Conservation (phyloP, 2,113 vertebrate species). For the Phalacrocorax pelagicus region DNA sequence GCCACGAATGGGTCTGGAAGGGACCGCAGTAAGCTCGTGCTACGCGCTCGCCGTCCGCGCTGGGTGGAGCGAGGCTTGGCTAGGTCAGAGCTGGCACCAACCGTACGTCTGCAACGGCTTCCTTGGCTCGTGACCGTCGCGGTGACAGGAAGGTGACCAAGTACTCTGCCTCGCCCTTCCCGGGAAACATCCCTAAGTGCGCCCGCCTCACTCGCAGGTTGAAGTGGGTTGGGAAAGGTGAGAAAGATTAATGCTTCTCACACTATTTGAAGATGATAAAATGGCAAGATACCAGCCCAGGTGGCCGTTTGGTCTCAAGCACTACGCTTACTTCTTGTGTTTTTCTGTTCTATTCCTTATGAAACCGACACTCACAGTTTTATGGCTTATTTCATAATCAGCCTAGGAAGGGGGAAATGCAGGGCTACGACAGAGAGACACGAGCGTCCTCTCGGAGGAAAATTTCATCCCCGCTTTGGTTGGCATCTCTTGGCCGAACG, state of each 20-base stretch:
- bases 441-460: accelerated
- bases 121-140: accelerated
- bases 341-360: neutral
- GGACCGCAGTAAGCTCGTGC: accelerated
- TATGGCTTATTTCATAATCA: neutral
- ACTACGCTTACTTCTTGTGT: accelerated
- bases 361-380: neutral
- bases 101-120: accelerated
- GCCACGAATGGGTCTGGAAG: neutral
- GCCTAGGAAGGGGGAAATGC: too few relatives aligned
- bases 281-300: neutral
- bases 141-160: accelerated
- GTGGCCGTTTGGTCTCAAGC: accelerated
- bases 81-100: neutral
- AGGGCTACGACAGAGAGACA: neutral
- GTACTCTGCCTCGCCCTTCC: neutral
- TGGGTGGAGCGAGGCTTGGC: neutral
- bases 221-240: too few relatives aligned
- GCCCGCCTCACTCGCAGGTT: too few relatives aligned
- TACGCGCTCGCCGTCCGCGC: accelerated
- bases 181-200: accelerated
- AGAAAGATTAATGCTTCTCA: accelerated
- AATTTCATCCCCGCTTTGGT: neutral
- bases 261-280: neutral
- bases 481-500: neutral